Percentiles rank a stretch among this genome's conserved stretches.
Conservation (phyloP, 2,797 vertebrate species). For the Bradypus variegatus region DNA sequence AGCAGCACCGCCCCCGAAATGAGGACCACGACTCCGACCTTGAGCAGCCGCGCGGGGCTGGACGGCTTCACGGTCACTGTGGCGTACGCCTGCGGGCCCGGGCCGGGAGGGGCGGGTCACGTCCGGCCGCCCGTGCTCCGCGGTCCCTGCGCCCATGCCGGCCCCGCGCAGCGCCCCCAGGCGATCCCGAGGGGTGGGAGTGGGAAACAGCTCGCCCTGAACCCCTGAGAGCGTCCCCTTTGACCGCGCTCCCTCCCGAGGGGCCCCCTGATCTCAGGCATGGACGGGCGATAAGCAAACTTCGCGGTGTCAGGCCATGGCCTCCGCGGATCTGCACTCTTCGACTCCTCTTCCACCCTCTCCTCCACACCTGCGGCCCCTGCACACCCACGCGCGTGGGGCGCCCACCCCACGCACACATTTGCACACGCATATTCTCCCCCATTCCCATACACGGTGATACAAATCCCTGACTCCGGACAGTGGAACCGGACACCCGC, state of each 20-base stretch:
- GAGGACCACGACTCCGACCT: constrained; percentile 80
- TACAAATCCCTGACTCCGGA: not conserved
- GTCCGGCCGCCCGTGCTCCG: not conserved
- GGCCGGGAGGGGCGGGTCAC: not conserved
- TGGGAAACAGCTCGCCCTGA: not conserved
- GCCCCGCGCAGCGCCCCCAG: not conserved
- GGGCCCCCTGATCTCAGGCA: not conserved
- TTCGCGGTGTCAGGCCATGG: not conserved
- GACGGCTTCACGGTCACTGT: constrained; percentile 73
- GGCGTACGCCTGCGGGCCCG: constrained; percentile 76
- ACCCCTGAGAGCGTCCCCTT: not conserved
- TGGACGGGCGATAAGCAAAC: not conserved
- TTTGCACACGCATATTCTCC: not conserved
- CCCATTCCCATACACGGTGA: not conserved
- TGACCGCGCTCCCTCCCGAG: too few relatives aligned
- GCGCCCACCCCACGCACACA: not conserved
- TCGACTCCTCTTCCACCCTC: not conserved
- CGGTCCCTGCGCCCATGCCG: too few relatives aligned
- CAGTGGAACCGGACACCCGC: not conserved
- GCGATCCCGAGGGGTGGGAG: not conserved
- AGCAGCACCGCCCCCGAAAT: constrained; percentile 79
- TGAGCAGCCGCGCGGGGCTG: constrained; percentile 78
- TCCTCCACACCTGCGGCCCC: not conserved
- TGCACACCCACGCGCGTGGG: not conserved
- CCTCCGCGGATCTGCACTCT: not conserved